These are phyloP conservation scores for Centrocercus urophasianus DNA, from an alignment of 2,113 vertebrate species.

Conservation along the genomic window DNA sequence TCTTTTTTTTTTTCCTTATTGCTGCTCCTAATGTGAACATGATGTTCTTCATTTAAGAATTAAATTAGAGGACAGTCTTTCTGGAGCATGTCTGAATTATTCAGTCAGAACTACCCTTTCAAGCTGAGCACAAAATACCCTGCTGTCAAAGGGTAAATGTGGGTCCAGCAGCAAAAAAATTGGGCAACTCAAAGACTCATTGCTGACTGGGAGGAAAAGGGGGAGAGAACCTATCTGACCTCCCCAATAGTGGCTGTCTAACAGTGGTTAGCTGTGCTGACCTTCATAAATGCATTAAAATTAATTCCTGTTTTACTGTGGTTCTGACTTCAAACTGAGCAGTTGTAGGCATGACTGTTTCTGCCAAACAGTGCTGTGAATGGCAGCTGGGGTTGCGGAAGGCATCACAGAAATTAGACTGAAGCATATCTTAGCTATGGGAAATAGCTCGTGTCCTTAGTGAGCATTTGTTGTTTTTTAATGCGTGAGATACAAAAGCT, in stretches of 20 bases:
- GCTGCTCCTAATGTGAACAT: constrained; percentile 27
- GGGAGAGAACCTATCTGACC: background rate
- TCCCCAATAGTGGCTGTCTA: background rate
- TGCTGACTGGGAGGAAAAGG: background rate
- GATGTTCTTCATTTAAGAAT: constrained; percentile 41
- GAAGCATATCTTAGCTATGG: background rate
- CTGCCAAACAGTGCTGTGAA: background rate
- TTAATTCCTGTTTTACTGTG: background rate
- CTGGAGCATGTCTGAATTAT: constrained; percentile 20
- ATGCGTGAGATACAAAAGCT: background rate
- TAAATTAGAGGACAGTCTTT: constrained; percentile 8
- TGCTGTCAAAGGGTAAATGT: background rate
- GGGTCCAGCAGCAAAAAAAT: background rate
- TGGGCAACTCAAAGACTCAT: background rate
- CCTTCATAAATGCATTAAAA: background rate
- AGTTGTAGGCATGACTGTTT: background rate
- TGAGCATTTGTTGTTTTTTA: background rate
- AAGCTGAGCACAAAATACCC: background rate
- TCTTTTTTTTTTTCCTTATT: background rate
- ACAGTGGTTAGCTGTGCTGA: background rate
- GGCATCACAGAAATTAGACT: background rate
- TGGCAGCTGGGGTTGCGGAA: background rate
- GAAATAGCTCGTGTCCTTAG: background rate
- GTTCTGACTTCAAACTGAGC: background rate
- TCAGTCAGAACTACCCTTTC: background rate